These are phyloP conservation scores for Formica selysi DNA, from an alignment of 1,140 invertebrate species.

Conservation along the genomic window DNA sequence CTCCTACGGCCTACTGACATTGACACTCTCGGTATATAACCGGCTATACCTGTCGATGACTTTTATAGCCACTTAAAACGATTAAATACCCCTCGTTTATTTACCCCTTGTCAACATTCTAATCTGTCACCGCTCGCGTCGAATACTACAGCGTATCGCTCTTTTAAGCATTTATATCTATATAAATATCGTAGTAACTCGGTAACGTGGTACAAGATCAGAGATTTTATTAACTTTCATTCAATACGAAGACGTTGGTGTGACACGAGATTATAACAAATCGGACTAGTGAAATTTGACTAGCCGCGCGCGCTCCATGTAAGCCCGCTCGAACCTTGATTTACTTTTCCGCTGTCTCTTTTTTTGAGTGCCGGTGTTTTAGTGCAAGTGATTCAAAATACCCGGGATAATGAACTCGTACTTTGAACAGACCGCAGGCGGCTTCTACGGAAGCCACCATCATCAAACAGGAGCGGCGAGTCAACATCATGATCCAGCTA, in stretches of 20 bases:
- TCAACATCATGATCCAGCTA: conserved; percentile 89
- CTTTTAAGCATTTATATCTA: conserved; percentile 43
- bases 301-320: conserved; percentile 53
- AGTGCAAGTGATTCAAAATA: conserved; percentile 82
- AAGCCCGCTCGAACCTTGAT: conserved; percentile 7
- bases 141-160: conserved; percentile 46
- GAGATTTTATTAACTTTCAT: conserved; percentile 4
- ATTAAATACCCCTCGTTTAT: conserved; percentile 72
- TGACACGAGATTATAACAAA: background rate
- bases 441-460: conserved; percentile 96
- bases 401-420: conserved; percentile 95
- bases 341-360: conserved; percentile 46
- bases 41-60: conserved; percentile 79
- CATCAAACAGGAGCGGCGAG: conserved; percentile 91
- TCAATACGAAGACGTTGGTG: background rate
- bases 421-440: conserved; percentile 94
- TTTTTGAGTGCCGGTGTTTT: conserved; percentile 78
- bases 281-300: conserved; percentile 62
- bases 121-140: conserved; percentile 70
- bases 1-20: conserved; percentile 82
- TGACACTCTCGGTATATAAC: conserved; percentile 74
- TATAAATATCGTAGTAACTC: conserved; percentile 37
- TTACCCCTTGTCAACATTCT: conserved; percentile 65
- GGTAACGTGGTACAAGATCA: conserved; percentile 18
- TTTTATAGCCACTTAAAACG: conserved; percentile 79